Base-by-base conservation (phyloP, 2,797 vertebrate genomes). In the Scolopax bukidnonensis region DNA sequence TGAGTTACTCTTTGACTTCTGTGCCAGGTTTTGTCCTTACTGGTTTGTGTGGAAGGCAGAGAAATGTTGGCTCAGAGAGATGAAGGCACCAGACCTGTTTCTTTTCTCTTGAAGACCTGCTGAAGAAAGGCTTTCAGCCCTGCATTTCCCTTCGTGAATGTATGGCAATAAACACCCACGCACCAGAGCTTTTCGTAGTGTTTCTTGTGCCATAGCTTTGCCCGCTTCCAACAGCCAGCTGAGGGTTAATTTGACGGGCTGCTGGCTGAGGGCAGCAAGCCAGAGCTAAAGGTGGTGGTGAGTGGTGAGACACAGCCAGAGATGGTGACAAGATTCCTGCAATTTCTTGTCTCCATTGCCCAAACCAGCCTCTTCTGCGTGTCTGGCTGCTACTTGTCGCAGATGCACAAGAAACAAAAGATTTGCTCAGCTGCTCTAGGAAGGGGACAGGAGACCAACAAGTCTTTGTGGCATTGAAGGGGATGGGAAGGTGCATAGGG, bases 81-180 rank as follows among this genome's bases (percentile, higher is more conserved):
- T 10, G 30, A 32, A 27, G 38, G 15, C 45, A 63, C 16, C 80
- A 56, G 30, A 40, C 4, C 30, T 32, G 7, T 16, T 27, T 30
- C 23, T 61, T 12, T 64, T 51, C 6, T 27, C 21, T 70, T 47
- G 63, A 17, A 69, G 71, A 33, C 23, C 19, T 43, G 7, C 16
- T 63, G 33, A 16, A 28, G 1, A 19, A n/a, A 45, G 24, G 10
- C 5, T 38, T 60, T 25, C 60, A 36, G 30, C 25, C 53, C 41
- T 16, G 11, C 30, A 3, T 16, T 67, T 65, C 68, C 57, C 32
- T 61, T 50, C 30, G 6, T 32, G 50, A 43, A 8, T 0, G 12
- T 2, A 6, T 0, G 14, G 41, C 56, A 4, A 7, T 3, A 24
- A 23, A 30, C 53, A n/a, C 10, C 38, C 4, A 0, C 0, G 0